These are phyloP conservation scores for Cinclus cinclus DNA, from an alignment of 2,113 vertebrate species.

Conservation along the genomic window DNA sequence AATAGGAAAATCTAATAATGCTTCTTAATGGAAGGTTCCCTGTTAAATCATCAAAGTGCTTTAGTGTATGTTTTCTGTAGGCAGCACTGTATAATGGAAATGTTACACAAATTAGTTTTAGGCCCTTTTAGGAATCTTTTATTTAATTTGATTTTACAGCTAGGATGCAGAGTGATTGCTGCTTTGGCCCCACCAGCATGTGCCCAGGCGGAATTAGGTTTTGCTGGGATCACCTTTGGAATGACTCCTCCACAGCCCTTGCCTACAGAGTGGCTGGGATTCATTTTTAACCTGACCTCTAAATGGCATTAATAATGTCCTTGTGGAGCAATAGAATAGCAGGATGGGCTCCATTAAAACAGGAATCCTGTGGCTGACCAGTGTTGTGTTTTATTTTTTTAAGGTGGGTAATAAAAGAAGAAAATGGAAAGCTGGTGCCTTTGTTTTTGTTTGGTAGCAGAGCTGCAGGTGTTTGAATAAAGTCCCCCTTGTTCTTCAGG, in stretches of 20 bases:
- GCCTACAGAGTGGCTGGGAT: not conserved
- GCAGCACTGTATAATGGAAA: conserved; percentile 73
- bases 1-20: conserved; percentile 73
- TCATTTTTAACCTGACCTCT: conserved; percentile 42
- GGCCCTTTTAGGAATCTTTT: conserved; percentile 71
- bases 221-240: conserved; percentile 49
- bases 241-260: conserved; percentile 41
- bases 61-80: conserved; percentile 49
- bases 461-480: not conserved
- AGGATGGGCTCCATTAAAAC: conserved; percentile 58
- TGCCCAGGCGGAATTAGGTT: conserved; percentile 26
- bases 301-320: conserved; percentile 67
- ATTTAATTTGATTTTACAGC: conserved; percentile 77
- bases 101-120: conserved; percentile 73
- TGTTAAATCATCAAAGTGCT: not conserved
- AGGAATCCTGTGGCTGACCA: not conserved
- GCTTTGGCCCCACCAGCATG: conserved; percentile 39
- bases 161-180: conserved; percentile 21
- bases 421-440: conserved; percentile 31
- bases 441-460: not conserved
- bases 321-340: conserved; percentile 45
- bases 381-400: not conserved
- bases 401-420: conserved; percentile 29
- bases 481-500: not conserved
- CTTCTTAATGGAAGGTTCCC: conserved; percentile 61